These are phyloP conservation scores for Mesembrinibis cayennensis DNA, from an alignment of 2,113 vertebrate genomes.

Conservation along the genomic window DNA sequence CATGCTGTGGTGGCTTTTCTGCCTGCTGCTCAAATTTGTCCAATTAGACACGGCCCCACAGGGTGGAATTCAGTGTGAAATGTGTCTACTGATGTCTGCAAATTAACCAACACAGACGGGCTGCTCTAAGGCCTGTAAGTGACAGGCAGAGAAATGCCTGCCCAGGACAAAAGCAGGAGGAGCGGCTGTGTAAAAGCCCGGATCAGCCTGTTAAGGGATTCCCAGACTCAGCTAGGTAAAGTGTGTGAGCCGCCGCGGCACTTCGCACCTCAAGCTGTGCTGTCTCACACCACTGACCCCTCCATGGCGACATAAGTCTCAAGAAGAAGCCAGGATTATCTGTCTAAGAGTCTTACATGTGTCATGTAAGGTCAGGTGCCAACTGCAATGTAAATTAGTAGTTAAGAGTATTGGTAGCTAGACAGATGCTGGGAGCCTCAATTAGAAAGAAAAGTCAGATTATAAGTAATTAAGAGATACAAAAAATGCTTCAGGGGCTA, in stretches of 20 bases:
- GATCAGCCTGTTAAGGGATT: constrained; percentile 66
- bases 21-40: constrained; percentile 98
- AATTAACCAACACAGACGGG: constrained; percentile 76
- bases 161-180: constrained; percentile 44
- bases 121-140: constrained; percentile 69
- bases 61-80: constrained; percentile 90
- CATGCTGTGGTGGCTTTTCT: constrained; percentile 76
- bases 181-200: constrained; percentile 5
- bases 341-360: constrained; percentile 82
- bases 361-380: constrained; percentile 77
- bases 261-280: constrained; percentile 76
- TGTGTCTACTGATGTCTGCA: constrained; percentile 81
- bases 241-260: constrained; percentile 58
- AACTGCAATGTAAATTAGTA: constrained; percentile 65
- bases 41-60: constrained; percentile 92
- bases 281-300: constrained; percentile 75
- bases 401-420: constrained; percentile 74
- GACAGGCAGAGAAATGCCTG: constrained; percentile 58
- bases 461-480: constrained; percentile 70
- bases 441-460: constrained; percentile 71
- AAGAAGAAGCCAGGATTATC: constrained; percentile 71
- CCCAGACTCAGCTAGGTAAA: constrained; percentile 67
- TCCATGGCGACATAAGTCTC: constrained; percentile 79
- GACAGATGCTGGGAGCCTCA: constrained; percentile 68
- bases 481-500: constrained; percentile 34